Base-by-base conservation (phyloP, 1,140 invertebrate genomes). In the Bombus breviceps region DNA sequence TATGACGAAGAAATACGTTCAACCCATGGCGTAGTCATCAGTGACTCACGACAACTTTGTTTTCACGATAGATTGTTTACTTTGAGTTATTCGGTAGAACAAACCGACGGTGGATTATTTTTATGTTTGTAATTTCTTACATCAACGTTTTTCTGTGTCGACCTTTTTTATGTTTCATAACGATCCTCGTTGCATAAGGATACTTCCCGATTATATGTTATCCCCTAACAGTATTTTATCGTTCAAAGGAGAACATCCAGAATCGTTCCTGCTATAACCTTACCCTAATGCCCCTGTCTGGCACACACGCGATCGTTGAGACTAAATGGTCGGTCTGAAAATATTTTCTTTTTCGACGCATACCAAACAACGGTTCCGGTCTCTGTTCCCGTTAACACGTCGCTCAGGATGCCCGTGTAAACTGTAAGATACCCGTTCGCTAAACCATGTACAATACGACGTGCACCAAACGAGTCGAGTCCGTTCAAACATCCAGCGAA, bases 321-420 rank as follows among this genome's bases (percentile, higher is more conserved):
- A 71, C 47, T 71, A 69, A 79, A 84, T 77, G 75, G 69, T 69
- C 41, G 74, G 72, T 85, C 77, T 80, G 83, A 85, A 81, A 85
- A 85, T 85, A 85, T 85, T 81, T 68, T 68, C 57, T 41, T n/a
- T 57, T 25, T 83, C 66, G 57, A 71, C 80, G 78, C 75, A 59
- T 39, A 59, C 73, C 47, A 86, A 86, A 83, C 72, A 86, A 76
- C 53, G 78, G 71, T 74, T 85, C 84, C 77, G 59, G 69, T 53
- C 69, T 72, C 64, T 34, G 82, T 79, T 79, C 76, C 83, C 68
- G 68, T 81, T 57, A 73, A 59, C 76, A 37, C 68, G 83, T 57
- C 71, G 71, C 41, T 53, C 62, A 12, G 32, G 59, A 43, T 47
- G 81, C 57, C 64, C 41, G 71, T 53, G 72, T 82, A 82, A 82